Conservation (phyloP, 2,113 vertebrate genomes). For the Sinocyclocheilus anophthalmus region DNA sequence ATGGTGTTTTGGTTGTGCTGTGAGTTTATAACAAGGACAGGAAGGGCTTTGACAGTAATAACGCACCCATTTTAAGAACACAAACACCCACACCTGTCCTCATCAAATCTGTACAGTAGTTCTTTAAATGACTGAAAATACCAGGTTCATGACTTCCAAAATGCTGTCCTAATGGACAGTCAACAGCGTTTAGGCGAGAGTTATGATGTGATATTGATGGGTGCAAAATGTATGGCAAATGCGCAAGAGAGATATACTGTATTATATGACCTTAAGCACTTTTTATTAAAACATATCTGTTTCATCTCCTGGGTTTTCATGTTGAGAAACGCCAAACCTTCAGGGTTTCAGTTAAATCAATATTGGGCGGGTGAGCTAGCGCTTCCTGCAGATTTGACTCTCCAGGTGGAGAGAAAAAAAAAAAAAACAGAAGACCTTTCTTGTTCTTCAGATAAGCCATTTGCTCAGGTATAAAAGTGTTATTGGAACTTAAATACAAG, state of each 20-base stretch:
- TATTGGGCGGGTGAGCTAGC: background rate
- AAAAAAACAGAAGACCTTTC: no score
- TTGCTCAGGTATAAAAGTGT: no score
- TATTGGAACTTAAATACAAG: no score
- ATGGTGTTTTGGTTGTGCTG: background rate
- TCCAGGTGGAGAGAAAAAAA: background rate
- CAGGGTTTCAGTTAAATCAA: background rate
- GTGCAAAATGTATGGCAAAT: background rate
- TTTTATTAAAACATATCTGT: background rate
- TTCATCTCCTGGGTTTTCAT: background rate
- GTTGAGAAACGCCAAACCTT: background rate
- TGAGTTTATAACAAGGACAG: background rate
- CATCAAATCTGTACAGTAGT: background rate
- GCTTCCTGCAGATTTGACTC: background rate
- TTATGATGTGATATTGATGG: background rate
- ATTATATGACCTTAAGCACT: background rate
- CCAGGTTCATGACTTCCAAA: conserved; percentile 18
- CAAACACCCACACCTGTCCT: background rate
- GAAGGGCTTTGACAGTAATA: background rate
- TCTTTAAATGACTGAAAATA: conserved; percentile 5
- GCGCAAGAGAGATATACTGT: background rate
- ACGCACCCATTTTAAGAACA: background rate
- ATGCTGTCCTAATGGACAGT: background rate
- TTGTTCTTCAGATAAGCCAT: no score
- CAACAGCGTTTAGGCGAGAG: background rate